Evolutionary conservation across 2,797 vertebrate genomes (phyloP).

Genomic region (Bovichtus diacanthus): DNA sequence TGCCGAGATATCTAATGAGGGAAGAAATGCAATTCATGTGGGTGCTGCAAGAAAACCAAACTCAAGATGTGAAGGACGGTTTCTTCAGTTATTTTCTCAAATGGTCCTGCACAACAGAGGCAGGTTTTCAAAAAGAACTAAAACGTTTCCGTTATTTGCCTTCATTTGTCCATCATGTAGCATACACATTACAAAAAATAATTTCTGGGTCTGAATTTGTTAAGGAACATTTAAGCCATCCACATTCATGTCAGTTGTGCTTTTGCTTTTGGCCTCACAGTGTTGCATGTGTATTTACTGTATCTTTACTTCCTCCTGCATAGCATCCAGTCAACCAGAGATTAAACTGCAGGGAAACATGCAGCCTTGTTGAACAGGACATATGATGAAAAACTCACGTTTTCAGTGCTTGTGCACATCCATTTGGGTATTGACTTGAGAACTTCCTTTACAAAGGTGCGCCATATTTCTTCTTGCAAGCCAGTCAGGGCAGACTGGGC

Average conservation of each 20-base stretch:
- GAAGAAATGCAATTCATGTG: background rate
- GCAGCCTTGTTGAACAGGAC: background rate
- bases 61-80: background rate
- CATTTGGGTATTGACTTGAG: too few relatives aligned
- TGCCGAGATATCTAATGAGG: background rate
- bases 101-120: conserved; percentile 14
- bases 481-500: too few relatives aligned
- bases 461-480: too few relatives aligned
- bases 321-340: background rate
- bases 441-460: too few relatives aligned
- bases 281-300: background rate
- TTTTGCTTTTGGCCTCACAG: background rate
- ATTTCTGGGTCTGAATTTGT: background rate
- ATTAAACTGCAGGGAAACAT: background rate
- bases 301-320: background rate
- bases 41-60: background rate
- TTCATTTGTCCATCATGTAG: background rate
- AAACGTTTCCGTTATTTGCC: background rate
- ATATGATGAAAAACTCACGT: too few relatives aligned
- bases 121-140: background rate
- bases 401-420: too few relatives aligned
- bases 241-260: background rate
- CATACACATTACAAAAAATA: background rate
- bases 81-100: background rate
- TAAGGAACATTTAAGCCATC: background rate